These are phyloP conservation scores for Coccyzus lansbergi DNA, from an alignment of 2,797 vertebrate genomes.

Conservation along the genomic window DNA sequence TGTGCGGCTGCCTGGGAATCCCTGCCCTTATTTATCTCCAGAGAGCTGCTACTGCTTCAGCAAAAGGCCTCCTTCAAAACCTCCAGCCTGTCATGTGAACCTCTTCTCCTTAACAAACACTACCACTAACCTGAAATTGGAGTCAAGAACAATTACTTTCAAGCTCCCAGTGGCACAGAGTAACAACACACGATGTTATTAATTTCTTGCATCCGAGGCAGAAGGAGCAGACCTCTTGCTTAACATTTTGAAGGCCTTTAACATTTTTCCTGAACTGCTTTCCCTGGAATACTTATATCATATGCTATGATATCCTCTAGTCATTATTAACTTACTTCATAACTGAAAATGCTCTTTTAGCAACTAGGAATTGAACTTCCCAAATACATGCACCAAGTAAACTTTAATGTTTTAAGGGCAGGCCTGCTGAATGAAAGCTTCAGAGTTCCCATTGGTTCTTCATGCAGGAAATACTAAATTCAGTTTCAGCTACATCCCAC, in stretches of 20 bases:
- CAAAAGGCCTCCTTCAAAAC: slow-evolving; percentile 9
- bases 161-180: neutral
- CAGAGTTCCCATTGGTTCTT: neutral
- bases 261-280: neutral
- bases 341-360: neutral
- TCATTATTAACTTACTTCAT: neutral
- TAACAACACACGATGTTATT: neutral
- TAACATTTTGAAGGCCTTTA: neutral
- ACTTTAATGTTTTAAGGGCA: neutral
- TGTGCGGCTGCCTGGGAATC: neutral
- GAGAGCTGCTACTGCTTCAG: slow-evolving; percentile 16
- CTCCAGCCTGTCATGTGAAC: slow-evolving; percentile 23
- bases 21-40: slow-evolving; percentile 9
- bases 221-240: neutral
- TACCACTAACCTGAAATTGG: neutral
- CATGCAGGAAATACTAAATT: neutral
- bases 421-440: neutral
- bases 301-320: neutral
- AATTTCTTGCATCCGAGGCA: neutral
- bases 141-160: slow-evolving; percentile 27
- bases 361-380: neutral
- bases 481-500: neutral
- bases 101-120: slow-evolving; percentile 11
- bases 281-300: neutral
- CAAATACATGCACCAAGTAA: neutral